Conservation (phyloP, 2,797 vertebrate genomes). For the Moxostoma hubbsi region DNA sequence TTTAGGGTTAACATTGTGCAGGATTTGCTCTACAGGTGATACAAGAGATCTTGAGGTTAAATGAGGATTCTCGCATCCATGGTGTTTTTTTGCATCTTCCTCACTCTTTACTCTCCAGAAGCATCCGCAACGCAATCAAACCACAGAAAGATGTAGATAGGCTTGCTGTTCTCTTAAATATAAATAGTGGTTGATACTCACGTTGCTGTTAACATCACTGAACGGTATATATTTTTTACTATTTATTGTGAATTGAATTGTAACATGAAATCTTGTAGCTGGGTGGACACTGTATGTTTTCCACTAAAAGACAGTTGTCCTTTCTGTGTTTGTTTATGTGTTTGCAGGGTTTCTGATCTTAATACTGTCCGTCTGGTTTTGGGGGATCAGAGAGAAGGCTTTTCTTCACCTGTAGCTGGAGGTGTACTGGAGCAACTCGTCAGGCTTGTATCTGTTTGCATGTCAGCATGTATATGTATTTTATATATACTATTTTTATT, state of each 20-base stretch:
- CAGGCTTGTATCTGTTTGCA: slow-evolving; percentile 74
- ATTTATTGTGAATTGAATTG: not conserved
- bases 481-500: no score
- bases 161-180: slow-evolving; percentile 25
- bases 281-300: not conserved
- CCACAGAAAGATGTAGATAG: slow-evolving; percentile 94
- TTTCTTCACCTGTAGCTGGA: slow-evolving; percentile 80
- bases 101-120: slow-evolving; percentile 73
- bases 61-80: slow-evolving; percentile 86
- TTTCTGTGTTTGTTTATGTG: not conserved
- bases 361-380: slow-evolving; percentile 85
- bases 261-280: not conserved
- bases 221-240: no score
- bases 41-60: slow-evolving; percentile 87
- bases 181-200: not conserved
- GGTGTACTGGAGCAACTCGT: slow-evolving; percentile 86
- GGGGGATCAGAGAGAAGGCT: slow-evolving; percentile 79
- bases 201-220: no score
- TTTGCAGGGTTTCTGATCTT: slow-evolving; percentile 82
- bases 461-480: no score
- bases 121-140: slow-evolving; percentile 83
- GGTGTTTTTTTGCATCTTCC: slow-evolving; percentile 88
- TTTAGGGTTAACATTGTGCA: not conserved
- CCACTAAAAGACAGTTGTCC: not conserved
- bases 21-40: slow-evolving; percentile 72